Evolutionary conservation across 2,113 vertebrate genomes (phyloP), one percentile per base, ranked within the genome.

Genomic region (Aspidoscelis tigris): DNA sequence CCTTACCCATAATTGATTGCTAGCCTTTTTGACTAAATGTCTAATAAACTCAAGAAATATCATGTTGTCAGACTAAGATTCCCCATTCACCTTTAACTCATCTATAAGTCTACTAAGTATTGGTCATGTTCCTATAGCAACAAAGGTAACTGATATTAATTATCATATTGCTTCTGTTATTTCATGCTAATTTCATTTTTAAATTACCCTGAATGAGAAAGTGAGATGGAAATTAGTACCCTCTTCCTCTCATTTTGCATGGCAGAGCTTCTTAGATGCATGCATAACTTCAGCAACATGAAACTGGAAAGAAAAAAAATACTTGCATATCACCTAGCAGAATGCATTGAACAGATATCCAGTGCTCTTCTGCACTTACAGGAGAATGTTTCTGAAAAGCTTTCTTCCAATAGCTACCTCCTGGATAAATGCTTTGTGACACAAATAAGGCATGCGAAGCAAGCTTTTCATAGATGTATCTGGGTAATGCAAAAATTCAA

Each of bases 91-190:
- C 92, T 95, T 93, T 91, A 94, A 93, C 78, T 81, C 89, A 58
- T 85, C 83, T 88, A 84, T 88, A 92, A 92, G 92, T 92, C 76
- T 88, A 68, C 93, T 92, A 89, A 88, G 90, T 93, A 87, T 91
- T 86, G 74, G 87, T 89, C 90, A 82, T 0, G 87, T 94, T 95
- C 80, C 94, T 78, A 91, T 91, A 93, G 93, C 92, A 96, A 95
- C 94, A 74, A 86, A 87, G 80, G 69, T 92, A 96, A 95, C 90
- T 95, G 93, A 92, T 90, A 92, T 91, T 91, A 94, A 94, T 95
- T 90, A 92, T 79, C 80, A 55, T 85, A 81, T 91, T 91, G 88
- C 86, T 65, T 90, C 83, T 90, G 55, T 85, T 92, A 82, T 88
- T 92, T 84, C 79, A 88, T 88, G 70, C 84, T 91, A 88, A 93